phyloP scores from a whole-genome alignment of 1,140 invertebrate genomes.

The Lucilia sericata region DNA sequence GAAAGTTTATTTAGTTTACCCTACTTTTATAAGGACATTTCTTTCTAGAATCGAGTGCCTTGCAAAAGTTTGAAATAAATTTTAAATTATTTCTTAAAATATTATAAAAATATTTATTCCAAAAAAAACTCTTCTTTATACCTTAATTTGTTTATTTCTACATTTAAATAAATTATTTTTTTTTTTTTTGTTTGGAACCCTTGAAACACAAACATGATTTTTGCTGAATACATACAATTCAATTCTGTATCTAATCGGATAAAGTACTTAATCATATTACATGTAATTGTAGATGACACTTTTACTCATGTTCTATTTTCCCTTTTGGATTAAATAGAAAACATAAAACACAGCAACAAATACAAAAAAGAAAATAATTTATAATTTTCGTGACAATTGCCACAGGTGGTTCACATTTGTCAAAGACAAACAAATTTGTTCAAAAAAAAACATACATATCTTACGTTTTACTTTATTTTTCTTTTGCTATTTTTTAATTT shows the following conservation, averaged over 20 bases:
- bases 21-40: too few relatives aligned
- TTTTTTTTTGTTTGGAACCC: too few relatives aligned
- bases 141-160: too few relatives aligned
- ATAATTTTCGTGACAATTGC: constrained; percentile 9
- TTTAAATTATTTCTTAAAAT: too few relatives aligned
- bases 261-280: constrained; percentile 9
- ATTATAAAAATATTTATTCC: too few relatives aligned
- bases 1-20: too few relatives aligned
- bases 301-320: constrained; percentile 17
- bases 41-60: too few relatives aligned
- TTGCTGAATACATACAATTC: not conserved
- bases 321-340: not conserved
- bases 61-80: too few relatives aligned
- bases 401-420: constrained; percentile 25
- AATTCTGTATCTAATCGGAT: not conserved
- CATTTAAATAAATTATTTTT: too few relatives aligned
- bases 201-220: not conserved
- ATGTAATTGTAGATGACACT: not conserved
- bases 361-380: not conserved
- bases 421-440: not conserved
- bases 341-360: not conserved
- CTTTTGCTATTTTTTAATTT: not conserved
- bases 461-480: not conserved
- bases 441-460: not conserved
- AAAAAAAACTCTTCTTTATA: too few relatives aligned